phyloP scores from a whole-genome alignment of 2,113 vertebrate genomes.

The Lagenorhynchus albirostris region DNA sequence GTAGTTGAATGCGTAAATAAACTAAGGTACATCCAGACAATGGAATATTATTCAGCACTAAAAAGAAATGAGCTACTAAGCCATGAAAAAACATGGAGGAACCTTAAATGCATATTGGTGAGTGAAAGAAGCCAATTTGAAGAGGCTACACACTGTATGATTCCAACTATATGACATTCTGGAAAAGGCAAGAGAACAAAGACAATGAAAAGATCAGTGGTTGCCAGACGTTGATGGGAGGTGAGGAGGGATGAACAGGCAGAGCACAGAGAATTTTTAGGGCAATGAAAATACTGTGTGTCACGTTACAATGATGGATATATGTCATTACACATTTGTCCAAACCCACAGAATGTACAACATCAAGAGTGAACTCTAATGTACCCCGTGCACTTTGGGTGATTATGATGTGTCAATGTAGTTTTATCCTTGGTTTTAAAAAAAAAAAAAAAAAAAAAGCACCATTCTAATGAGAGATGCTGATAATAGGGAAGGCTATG shows the following conservation, averaged over 20 bases:
- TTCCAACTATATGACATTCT: not conserved
- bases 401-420: not conserved
- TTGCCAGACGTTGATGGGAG: not conserved
- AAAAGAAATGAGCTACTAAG: not conserved
- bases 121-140: not conserved
- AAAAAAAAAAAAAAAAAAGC: not conserved
- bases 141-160: not conserved
- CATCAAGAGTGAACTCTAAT: not conserved
- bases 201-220: too few species aligned
- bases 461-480: not conserved
- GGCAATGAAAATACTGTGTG: not conserved
- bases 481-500: not conserved
- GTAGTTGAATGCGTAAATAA: not conserved
- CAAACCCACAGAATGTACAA: not conserved
- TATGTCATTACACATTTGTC: not conserved
- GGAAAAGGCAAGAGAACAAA: accelerated
- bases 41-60: not conserved
- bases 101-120: not conserved
- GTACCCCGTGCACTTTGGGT: not conserved
- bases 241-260: accelerated
- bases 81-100: not conserved
- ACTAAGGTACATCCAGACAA: not conserved
- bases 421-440: not conserved
- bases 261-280: not conserved
- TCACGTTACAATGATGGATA: not conserved